Conservation (phyloP, 2,888 invertebrate genomes). For the Hirtodrosophila alboralis region DNA sequence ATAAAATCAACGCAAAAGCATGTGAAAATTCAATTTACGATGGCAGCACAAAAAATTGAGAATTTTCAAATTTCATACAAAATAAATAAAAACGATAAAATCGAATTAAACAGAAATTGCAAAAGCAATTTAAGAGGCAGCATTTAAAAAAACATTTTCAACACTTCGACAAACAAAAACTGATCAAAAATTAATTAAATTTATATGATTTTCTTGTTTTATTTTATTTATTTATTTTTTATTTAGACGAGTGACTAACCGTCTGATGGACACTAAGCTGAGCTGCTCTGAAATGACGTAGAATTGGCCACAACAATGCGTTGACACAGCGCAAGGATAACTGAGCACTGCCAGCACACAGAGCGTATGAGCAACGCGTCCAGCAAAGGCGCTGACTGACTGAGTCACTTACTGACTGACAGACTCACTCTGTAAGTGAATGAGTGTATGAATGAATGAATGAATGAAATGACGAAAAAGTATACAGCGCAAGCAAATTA, state of each 20-base stretch:
- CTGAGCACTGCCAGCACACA: conserved; percentile 62
- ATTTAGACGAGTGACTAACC: conserved; percentile 55
- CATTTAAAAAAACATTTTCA: conserved; percentile 1
- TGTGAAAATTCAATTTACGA: conserved; percentile 67
- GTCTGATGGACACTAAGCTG: conserved; percentile 29
- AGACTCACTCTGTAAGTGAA: conserved; percentile 48
- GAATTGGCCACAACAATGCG: conserved; percentile 72
- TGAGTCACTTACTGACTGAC: conserved; percentile 36
- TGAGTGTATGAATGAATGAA: conserved; percentile 68
- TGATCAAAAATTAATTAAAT: conserved; percentile 4
- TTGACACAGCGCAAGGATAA: conserved; percentile 76
- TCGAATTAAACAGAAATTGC: conserved; percentile 35
- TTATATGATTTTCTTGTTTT: conserved; percentile 3
- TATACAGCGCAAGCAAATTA: conserved; percentile 44
- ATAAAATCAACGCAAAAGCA: conserved; percentile 5
- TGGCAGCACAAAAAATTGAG: conserved; percentile 3
- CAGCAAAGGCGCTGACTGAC: conserved; percentile 47
- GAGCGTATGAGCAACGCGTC: conserved; percentile 74
- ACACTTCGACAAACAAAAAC: not conserved
- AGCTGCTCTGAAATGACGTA: conserved; percentile 46
- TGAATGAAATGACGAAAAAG: conserved; percentile 59
- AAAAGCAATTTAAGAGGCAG: conserved; percentile 11
- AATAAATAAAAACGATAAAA: conserved; percentile 35
- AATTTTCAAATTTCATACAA: conserved; percentile 56
- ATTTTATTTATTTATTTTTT: conserved; percentile 9